Conservation (phyloP, 2,888 invertebrate genomes). For the Ernsta delagoae region DNA sequence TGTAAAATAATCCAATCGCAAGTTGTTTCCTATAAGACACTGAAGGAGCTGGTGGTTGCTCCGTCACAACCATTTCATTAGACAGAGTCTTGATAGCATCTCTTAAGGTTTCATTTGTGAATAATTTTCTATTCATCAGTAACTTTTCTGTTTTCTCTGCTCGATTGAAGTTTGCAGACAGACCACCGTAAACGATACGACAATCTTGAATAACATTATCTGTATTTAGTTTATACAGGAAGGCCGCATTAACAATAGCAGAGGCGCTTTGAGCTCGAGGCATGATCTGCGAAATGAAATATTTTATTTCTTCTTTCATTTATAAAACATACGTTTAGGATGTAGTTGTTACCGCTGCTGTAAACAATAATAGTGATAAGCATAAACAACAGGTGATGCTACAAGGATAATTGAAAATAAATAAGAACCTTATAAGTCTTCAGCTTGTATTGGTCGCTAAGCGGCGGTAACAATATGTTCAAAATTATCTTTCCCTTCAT, state of each 20-base stretch:
- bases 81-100: conserved; percentile 54
- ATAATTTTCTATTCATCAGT: conserved; percentile 62
- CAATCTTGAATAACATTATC: conserved; percentile 65
- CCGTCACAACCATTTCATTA: conserved; percentile 54
- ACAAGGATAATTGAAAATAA: too few species aligned
- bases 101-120: conserved; percentile 71
- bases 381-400: too few species aligned
- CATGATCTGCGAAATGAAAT: conserved; percentile 84
- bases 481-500: conserved; percentile 63
- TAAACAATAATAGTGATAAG: not conserved
- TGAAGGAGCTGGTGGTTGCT: conserved; percentile 80
- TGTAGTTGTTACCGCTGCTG: too few species aligned
- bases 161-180: conserved; percentile 62
- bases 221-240: conserved; percentile 73
- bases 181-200: conserved; percentile 82
- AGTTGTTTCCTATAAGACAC: conserved; percentile 83
- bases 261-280: conserved; percentile 89
- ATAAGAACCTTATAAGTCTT: conserved; percentile 37
- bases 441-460: conserved; percentile 41
- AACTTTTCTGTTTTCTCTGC: conserved; percentile 77
- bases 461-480: conserved; percentile 47
- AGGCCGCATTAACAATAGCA: conserved; percentile 90
- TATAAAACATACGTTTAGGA: too few species aligned
- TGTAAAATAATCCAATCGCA: conserved; percentile 86
- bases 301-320: too few species aligned